A percentile compares a stretch with the other conserved stretches of the same genome.
These are phyloP conservation scores for Hycleus phaleratus DNA, from an alignment of 1,140 invertebrate genomes.

Conservation along the genomic window DNA sequence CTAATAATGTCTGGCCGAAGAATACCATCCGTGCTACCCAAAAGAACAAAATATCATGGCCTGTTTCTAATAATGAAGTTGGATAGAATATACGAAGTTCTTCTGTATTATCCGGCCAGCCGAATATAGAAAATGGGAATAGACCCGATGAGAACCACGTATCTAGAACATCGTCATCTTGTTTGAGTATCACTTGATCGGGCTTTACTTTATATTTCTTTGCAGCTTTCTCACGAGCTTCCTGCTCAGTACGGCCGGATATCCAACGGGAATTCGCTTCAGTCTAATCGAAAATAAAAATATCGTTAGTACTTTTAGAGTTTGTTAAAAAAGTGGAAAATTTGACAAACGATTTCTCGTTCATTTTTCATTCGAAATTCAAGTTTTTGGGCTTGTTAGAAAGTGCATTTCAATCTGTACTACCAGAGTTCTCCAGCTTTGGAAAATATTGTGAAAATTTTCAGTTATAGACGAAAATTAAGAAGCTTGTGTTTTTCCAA, in stretches of 20 bases:
- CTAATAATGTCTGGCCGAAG: conserved; percentile 83
- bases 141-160: conserved; percentile 99
- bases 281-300: conserved; percentile 34
- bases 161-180: conserved; percentile 96
- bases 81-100: conserved; percentile 83
- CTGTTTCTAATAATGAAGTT: conserved; percentile 88
- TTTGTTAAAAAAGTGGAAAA: too few relatives aligned
- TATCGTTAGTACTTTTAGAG: too few relatives aligned
- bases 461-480: too few relatives aligned
- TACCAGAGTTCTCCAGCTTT: too few relatives aligned
- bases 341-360: too few relatives aligned
- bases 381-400: too few relatives aligned
- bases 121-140: conserved; percentile 95
- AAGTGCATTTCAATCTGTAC: too few relatives aligned
- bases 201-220: conserved; percentile 64
- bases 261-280: conserved; percentile 82
- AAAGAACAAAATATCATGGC: conserved; percentile 98
- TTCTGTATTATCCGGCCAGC: conserved; percentile 86
- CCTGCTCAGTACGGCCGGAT: conserved; percentile 71
- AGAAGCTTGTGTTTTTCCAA: too few relatives aligned
- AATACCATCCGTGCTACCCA: conserved; percentile 99
- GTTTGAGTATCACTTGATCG: conserved; percentile 61
- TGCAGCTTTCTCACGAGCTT: conserved; percentile 79
- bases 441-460: too few relatives aligned
- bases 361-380: too few relatives aligned